Evolutionary conservation across 2,888 invertebrate species (phyloP).

Genomic region (Erebia ligea): DNA sequence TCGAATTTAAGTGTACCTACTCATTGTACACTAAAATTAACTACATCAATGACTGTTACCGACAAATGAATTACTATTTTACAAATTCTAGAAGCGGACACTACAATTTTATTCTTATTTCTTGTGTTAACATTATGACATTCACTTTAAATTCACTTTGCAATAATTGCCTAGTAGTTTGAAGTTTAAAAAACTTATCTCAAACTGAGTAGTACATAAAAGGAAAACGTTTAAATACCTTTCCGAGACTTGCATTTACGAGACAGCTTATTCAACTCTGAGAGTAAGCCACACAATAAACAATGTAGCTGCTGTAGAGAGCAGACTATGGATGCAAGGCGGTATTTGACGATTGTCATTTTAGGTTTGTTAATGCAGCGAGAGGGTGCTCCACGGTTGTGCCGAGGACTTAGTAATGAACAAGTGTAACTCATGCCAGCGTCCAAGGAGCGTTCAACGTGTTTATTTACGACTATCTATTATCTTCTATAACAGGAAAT

Average conservation of each 20-base stretch:
- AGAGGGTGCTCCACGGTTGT: constrained; percentile 20
- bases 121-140: too few relatives aligned
- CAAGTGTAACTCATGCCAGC: constrained; percentile 24
- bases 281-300: constrained; percentile 24
- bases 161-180: not conserved
- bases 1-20: too few relatives aligned
- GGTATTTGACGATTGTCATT: constrained; percentile 59
- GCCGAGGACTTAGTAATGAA: constrained; percentile 17
- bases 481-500: too few relatives aligned
- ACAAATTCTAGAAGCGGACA: too few relatives aligned
- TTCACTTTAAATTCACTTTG: too few relatives aligned
- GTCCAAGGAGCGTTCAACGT: constrained; percentile 23
- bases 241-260: constrained; percentile 9
- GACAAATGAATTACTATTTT: too few relatives aligned
- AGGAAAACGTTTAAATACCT: constrained; percentile 16
- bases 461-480: constrained; percentile 7
- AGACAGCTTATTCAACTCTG: constrained; percentile 23
- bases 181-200: not conserved
- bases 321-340: constrained; percentile 27
- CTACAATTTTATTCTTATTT: too few relatives aligned
- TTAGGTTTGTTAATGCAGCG: constrained; percentile 36
- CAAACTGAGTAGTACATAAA: constrained; percentile 1
- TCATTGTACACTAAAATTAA: too few relatives aligned
- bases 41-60: too few relatives aligned
- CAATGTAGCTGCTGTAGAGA: constrained; percentile 23